Evolutionary conservation across 2,888 invertebrate species (phyloP), one percentile per base, ranked within the genome.

Genomic region (Cenopis cana): DNA sequence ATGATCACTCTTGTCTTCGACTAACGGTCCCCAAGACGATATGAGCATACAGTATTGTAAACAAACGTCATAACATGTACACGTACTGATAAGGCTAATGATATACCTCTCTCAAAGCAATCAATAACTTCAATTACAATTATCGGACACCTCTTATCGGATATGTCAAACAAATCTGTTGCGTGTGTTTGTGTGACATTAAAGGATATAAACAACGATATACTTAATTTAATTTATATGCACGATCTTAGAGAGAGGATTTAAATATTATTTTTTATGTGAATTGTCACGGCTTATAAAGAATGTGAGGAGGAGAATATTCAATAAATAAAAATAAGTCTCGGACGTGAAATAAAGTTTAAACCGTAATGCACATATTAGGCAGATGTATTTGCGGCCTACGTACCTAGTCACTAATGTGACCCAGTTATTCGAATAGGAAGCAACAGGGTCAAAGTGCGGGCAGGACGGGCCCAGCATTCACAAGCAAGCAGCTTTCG

Each of bases 31-130:
- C 77, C 76, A 76, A 74, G 72, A 76, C 82, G 84, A 88, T 87
- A 89, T 88, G 87, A 89, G 88, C 89, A 88, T 87, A 91, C 91
- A 92, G 91, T 91, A 91, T 89, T 89, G 87, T 85, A 85, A 82
- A 84, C 82, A 81, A 82, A 83, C 88, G 88, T 89, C 86, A 85
- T 83, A 89, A 89, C 89, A 88, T 89, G 85, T 87, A 87, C 87
- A 82, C 74, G 73, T 86, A 85, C 87, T 88, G 91, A 91, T 91
- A 91, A 87, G 85, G 87, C 84, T 89, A 89, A 90, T 89, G 85
- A 87, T 85, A 84, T 87, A 84, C 80, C 83, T 82, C 85, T 85
- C 81, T 80, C 78, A 83, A 84, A 85, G 84, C 84, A 85, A 91
- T 91, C 89, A 89, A 91, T 89, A 87, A 90, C 86, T 85, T 82